phyloP scores from a whole-genome alignment of 1,140 invertebrate genomes.

The Steinernema feltiae region DNA sequence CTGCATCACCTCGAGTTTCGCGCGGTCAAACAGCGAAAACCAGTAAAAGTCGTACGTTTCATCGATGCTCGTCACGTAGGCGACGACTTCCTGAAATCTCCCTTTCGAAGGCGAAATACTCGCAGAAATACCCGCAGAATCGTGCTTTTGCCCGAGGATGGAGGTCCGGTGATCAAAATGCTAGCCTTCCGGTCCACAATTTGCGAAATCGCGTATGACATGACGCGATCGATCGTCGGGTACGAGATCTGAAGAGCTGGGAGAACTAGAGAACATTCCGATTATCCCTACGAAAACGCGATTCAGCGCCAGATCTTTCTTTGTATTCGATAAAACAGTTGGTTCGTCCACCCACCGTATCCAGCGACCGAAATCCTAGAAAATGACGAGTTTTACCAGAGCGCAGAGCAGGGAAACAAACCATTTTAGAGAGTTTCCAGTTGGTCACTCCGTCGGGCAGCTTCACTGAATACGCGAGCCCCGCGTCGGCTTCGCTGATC shows the following conservation, averaged over 20 bases:
- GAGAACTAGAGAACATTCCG: not conserved
- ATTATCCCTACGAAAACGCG: not conserved
- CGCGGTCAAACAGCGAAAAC: not conserved
- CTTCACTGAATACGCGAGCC: not conserved
- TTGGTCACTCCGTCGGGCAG: not conserved
- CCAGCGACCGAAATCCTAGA: constrained; percentile 1
- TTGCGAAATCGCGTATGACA: not conserved
- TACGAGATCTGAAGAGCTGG: not conserved
- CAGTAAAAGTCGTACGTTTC: not conserved
- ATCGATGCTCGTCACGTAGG: not conserved
- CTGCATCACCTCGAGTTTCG: not conserved
- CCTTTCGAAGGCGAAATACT: not conserved
- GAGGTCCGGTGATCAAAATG: not conserved
- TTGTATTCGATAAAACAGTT: not conserved
- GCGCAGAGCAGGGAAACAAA: not conserved
- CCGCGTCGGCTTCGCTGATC: not conserved
- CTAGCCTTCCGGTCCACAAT: not conserved
- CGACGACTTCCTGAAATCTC: not conserved
- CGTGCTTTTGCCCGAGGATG: not conserved
- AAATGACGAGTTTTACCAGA: not conserved
- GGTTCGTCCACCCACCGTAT: not conserved
- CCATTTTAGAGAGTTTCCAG: constrained; percentile 6
- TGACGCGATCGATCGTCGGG: not conserved
- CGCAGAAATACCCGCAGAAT: not conserved
- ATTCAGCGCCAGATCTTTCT: not conserved